Evolutionary conservation across 2,113 vertebrate genomes (phyloP), one percentile per base, ranked within the genome.

Genomic region (Apodemus speciosus): DNA sequence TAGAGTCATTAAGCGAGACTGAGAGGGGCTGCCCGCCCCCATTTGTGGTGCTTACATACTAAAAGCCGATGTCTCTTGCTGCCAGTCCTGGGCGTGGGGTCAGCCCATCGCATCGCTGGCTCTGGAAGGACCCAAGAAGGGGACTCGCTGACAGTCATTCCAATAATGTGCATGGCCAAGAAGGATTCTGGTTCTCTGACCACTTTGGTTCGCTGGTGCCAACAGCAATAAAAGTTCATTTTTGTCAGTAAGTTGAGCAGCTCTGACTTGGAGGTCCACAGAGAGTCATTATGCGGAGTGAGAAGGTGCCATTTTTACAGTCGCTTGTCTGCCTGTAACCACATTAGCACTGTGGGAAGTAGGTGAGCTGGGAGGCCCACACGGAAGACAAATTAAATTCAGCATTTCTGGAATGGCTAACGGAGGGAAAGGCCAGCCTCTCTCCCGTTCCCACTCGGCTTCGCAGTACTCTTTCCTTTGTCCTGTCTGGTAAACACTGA

Each of bases 181-280:
- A 20, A 97, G 87, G n/a, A 68, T 71, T 72, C 83, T 92, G 69
- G 86, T 86, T 89, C 90, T 35, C 91, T 56, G 2, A 10, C 83
- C 75, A 0, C 92, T 72, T 79, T 75, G 91, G 56, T 89, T 94
- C 75, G 13, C 0, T 58, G 96, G 91, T 98, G 95, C 91, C 91
- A 88, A n/a, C 20, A 88, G 79, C 46, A 96, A 92, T 93, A 95
- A 96, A 96, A 92, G 69, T 73, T 77, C 89, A 75, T 96, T 93
- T 94, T 95, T 88, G 89, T 88, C 95, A 62, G 95, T 94, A 87
- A 43, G 23, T 40, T 95, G 85, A 95, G 75, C 81, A 92, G 94
- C 95, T 32, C 68, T 90, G 90, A 91, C 73, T 73, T 81, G 85
- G 93, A 81, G 92, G 95, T 89, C 89, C 85, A 49, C 94, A 40